These are phyloP conservation scores for Sylvilagus bachmani DNA, from an alignment of 2,113 vertebrate species.

Conservation along the genomic window DNA sequence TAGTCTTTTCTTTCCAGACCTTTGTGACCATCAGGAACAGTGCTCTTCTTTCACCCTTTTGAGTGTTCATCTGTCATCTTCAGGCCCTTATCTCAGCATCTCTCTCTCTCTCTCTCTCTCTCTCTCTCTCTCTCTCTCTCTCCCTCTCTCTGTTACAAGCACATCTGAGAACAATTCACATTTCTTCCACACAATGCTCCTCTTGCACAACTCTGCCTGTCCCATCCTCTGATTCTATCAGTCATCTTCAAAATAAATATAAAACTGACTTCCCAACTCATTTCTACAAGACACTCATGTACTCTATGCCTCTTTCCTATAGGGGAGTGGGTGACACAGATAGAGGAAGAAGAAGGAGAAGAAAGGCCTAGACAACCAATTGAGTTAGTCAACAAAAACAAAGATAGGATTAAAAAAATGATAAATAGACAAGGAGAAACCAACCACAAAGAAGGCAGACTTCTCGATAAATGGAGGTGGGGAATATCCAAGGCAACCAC, in stretches of 20 bases:
- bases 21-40: neutral
- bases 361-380: neutral
- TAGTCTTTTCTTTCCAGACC: neutral
- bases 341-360: neutral
- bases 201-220: neutral
- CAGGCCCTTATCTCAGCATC: neutral
- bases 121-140: too few species aligned
- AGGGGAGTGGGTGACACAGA: neutral
- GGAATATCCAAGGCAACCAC: too few species aligned
- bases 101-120: neutral
- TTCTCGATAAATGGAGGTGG: neutral
- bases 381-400: constrained; percentile 38
- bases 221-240: neutral
- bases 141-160: neutral
- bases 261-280: neutral
- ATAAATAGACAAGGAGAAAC: neutral
- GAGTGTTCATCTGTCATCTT: neutral
- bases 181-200: neutral
- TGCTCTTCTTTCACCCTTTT: neutral
- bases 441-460: neutral
- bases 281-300: neutral
- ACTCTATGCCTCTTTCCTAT: neutral
- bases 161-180: constrained; percentile 27
- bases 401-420: neutral
- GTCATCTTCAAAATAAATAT: neutral